Base-by-base conservation (phyloP, 2,888 invertebrate species). In the Melanophora roralis region DNA sequence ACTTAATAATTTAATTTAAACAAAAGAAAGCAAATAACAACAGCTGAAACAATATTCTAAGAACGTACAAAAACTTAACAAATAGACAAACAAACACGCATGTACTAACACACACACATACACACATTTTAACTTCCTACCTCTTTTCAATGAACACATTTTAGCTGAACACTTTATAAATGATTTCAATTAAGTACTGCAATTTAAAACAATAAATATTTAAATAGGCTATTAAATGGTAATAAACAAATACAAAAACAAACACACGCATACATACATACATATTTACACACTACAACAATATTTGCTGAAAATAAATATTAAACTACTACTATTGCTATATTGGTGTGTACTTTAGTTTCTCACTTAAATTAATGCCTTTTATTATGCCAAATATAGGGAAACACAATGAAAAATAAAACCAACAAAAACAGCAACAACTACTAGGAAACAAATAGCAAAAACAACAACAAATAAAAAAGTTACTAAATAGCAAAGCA, bases 191-290 rank as follows among this genome's bases (percentile, higher is more conserved):
- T 80, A 80, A 72, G 59, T 72, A 51, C 76, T 72, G 80, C 72
- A 72, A 80, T 76, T 76, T 76, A 68, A 76, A 80, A 80, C 76
- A 80, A 80, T 80, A 76, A 80, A 80, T 80, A 76, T 80, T 80
- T 80, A 76, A 80, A 68, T 23, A 62, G 71, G 65, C 76, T 67
- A 79, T 76, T 75, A 80, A 79, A 80, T 57, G 55, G 34, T 67
- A 53, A 69, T 51, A 59, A 65, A 53, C 23, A 53, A 45, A 62
- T 27, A 51, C 11, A 47, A 19, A 40, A n/a, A 51, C 27, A 51
- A 4, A 43, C 21, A 32, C 3, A 40, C 43, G 51, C 45, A 19
- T 36, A 55, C 34, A 16, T 49, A 49, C 23, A 8, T 9, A 38
- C 36, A 38, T 14, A 27, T 9, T 11, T 16, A 32, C 16, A n/a